Evolutionary conservation across 1,140 invertebrate species (phyloP), one percentile per base, ranked within the genome.

Genomic region (Sycobia sp.): DNA sequence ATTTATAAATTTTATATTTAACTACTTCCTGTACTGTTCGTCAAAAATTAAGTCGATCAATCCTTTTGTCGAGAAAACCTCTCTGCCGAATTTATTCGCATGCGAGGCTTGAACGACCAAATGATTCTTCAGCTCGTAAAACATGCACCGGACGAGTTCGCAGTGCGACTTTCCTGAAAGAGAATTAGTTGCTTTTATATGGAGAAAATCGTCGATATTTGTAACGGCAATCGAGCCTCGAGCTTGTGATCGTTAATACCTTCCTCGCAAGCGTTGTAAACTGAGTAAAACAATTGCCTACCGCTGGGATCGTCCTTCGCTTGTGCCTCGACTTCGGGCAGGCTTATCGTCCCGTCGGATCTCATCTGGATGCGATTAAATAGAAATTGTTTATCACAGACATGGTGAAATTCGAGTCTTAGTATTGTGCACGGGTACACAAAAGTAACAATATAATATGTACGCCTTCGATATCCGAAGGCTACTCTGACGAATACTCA

Each of bases 91-190:
- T n/a, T 51, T 51, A 10, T 36, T 18, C 4, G 29, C 13, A 51
- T 34, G 2, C 27, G n/a, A 16, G 4, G 16, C 14, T 10, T n/a
- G 22, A 14, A n/a, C 46, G 22, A 20, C 13, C 46, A 20, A 27
- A 49, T 29, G 46, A 49, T 49, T 43, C 25, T 47, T 47, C 44
- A 47, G 7, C 16, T 32, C 18, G 4, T 27, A 10, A 8, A 50
- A 50, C 47, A 50, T 50, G 32, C 47, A 50, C 16, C 18, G 14
- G 14, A 50, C 47, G 9, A 50, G 20, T n/a, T 50, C 22, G 27
- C 47, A 50, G 13, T 7, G n/a, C 4, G n/a, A 11, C 23, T 10
- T 38, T 2, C 11, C 32, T 54, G 11, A 54, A 38, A 22, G n/a
- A n/a, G n/a, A n/a, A n/a, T n/a, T n/a, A n/a, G n/a, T n/a, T n/a